Conservation (phyloP, 2,888 invertebrate species). For the Tenthredo mesomela region DNA sequence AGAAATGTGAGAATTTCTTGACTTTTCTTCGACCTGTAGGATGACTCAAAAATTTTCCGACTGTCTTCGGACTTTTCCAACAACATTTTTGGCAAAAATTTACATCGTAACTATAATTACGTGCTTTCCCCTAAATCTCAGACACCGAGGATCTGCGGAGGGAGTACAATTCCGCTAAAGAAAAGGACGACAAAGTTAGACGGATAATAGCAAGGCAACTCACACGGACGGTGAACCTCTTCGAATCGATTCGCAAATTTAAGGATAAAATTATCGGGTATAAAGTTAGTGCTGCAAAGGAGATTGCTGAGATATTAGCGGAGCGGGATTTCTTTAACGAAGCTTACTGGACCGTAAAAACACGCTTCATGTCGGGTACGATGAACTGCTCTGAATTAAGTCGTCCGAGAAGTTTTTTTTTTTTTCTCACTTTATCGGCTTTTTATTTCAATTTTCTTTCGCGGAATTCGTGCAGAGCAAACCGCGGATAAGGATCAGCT, state of each 20-base stretch:
- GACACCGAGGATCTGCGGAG: slow-evolving; percentile 41
- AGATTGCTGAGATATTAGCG: slow-evolving; percentile 59
- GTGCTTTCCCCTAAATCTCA: neutral
- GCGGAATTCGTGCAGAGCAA: slow-evolving; percentile 61
- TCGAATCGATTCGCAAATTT: slow-evolving; percentile 62
- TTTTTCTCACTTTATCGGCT: slow-evolving; percentile 9
- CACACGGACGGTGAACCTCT: slow-evolving; percentile 59
- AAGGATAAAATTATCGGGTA: slow-evolving; percentile 60
- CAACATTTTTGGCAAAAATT: neutral
- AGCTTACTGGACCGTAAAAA: slow-evolving; percentile 60
- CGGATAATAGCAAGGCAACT: slow-evolving; percentile 64
- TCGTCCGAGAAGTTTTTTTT: neutral
- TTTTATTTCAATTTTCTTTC: neutral
- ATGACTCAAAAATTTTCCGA: neutral
- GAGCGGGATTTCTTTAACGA: slow-evolving; percentile 64
- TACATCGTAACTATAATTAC: neutral
- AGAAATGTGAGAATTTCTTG: neutral
- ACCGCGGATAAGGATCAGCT: slow-evolving; percentile 63
- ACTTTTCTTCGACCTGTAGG: neutral
- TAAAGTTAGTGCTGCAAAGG: slow-evolving; percentile 47
- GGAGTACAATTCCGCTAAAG: slow-evolving; percentile 62
- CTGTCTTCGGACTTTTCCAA: neutral
- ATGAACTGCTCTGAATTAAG: slow-evolving; percentile 5
- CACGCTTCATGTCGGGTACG: slow-evolving; percentile 64
- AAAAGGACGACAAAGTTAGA: slow-evolving; percentile 66